Conservation (phyloP, 2,797 vertebrate genomes). For the Oceanodroma leucorhoa region DNA sequence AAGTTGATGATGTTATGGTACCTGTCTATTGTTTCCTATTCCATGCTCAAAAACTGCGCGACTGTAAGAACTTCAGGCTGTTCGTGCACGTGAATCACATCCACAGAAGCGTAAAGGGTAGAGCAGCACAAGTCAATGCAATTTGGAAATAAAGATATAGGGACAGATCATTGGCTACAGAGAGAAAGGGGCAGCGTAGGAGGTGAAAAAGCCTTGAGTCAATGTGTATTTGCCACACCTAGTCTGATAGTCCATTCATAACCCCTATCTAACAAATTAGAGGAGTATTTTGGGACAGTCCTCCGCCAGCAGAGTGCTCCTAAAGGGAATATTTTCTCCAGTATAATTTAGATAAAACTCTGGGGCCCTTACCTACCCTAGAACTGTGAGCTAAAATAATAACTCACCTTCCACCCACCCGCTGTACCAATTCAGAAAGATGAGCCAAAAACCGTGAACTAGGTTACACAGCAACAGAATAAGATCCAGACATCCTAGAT, state of each 20-base stretch:
- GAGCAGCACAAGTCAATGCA: background rate
- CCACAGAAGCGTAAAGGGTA: background rate
- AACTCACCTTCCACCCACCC: slow-evolving; percentile 33
- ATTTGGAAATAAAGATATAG: background rate
- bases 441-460: slow-evolving; percentile 23
- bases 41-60: background rate
- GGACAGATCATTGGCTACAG: background rate
- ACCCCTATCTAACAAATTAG: background rate
- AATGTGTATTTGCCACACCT: background rate
- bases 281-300: slow-evolving; percentile 19
- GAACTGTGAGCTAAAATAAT: slow-evolving; percentile 61
- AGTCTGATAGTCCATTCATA: background rate
- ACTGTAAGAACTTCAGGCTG: background rate
- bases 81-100: background rate
- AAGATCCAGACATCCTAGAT: background rate
- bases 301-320: background rate
- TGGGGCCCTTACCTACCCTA: slow-evolving; percentile 58
- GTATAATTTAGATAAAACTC: slow-evolving; percentile 54
- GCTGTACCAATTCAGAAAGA: background rate
- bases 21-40: background rate
- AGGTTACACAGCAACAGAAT: slow-evolving; percentile 29
- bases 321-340: slow-evolving; percentile 2
- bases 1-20: background rate
- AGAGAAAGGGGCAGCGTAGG: background rate
- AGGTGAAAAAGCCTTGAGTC: background rate